Evolutionary conservation across 2,797 vertebrate genomes (phyloP).

Genomic region (Ctenopoma multispine): DNA sequence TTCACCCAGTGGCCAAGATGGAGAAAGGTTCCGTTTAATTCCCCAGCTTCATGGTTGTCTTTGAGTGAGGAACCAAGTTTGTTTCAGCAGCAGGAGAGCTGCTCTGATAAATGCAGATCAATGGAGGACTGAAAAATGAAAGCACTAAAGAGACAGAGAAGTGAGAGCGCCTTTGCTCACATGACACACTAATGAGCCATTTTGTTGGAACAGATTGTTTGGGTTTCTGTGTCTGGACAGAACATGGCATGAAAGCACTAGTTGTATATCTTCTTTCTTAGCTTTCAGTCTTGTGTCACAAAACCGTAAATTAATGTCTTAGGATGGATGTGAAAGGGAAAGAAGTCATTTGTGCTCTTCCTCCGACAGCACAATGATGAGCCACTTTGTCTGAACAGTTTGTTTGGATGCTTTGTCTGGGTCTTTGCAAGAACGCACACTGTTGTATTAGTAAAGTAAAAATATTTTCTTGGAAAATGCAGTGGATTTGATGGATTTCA

Average conservation of each 20-base stretch:
- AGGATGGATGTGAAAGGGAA: slow-evolving; percentile 15
- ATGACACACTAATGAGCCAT: slow-evolving; percentile 24
- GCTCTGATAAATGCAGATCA: slow-evolving; percentile 13
- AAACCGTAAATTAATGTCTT: slow-evolving; percentile 21
- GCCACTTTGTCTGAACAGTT: slow-evolving; percentile 3
- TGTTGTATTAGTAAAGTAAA: too few relatives aligned
- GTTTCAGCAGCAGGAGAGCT: slow-evolving; percentile 9
- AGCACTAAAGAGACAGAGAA: slow-evolving; percentile 4
- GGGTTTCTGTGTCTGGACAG: slow-evolving; percentile 12
- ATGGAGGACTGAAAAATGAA: background rate
- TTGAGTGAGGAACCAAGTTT: slow-evolving; percentile 3
- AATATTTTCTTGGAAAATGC: too few relatives aligned
- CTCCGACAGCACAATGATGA: background rate
- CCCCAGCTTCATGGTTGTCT: background rate
- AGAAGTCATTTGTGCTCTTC: background rate
- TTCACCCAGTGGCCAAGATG: slow-evolving; percentile 11
- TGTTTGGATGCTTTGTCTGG: background rate
- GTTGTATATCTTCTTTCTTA: background rate
- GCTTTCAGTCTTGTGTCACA: background rate
- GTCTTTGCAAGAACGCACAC: too few relatives aligned
- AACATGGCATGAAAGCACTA: background rate
- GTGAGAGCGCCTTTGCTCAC: slow-evolving; percentile 5
- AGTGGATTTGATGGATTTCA: too few relatives aligned
- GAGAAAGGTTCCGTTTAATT: slow-evolving; percentile 18
- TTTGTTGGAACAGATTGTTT: slow-evolving; percentile 34